These are phyloP conservation scores for Rhinatrema bivittatum DNA, from an alignment of 2,797 vertebrate genomes.

Conservation along the genomic window DNA sequence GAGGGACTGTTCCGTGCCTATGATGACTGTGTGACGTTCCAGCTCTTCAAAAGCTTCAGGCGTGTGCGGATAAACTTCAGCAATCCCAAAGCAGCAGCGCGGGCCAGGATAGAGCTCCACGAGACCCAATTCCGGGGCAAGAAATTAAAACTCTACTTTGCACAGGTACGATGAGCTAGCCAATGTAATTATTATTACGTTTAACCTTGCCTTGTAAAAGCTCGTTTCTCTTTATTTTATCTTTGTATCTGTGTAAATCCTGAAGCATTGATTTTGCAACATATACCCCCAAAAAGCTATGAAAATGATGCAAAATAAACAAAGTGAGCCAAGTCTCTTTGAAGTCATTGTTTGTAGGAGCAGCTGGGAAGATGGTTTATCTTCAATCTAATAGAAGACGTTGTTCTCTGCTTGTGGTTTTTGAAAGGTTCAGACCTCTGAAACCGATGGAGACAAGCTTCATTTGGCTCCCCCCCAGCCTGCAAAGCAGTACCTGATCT, in stretches of 20 bases:
- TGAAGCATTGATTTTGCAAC: too few species aligned
- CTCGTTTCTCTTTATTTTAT: too few species aligned
- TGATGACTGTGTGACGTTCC: constrained; percentile 73
- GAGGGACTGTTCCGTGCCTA: constrained; percentile 73
- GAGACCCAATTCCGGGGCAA: constrained; percentile 79
- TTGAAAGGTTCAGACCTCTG: constrained; percentile 66
- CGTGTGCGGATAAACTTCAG: constrained; percentile 77
- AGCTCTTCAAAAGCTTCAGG: constrained; percentile 77
- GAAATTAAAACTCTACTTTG: constrained; percentile 78
- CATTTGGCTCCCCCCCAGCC: constrained; percentile 78
- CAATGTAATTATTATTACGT: background rate
- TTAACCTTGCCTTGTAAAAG: background rate
- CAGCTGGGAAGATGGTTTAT: too few species aligned
- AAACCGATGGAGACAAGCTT: constrained; percentile 72
- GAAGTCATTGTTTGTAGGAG: too few species aligned
- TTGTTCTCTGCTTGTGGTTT: background rate
- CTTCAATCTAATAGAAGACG: too few species aligned
- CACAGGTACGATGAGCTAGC: constrained; percentile 58
- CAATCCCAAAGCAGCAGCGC: constrained; percentile 72
- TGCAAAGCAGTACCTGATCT: constrained; percentile 80
- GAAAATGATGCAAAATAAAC: too few species aligned
- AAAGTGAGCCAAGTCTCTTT: too few species aligned
- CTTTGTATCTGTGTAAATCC: too few species aligned
- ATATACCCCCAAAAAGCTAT: too few species aligned
- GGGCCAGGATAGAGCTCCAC: constrained; percentile 78